Base-by-base conservation (phyloP, 2,888 invertebrate species). In the Lochmaea capreae region DNA sequence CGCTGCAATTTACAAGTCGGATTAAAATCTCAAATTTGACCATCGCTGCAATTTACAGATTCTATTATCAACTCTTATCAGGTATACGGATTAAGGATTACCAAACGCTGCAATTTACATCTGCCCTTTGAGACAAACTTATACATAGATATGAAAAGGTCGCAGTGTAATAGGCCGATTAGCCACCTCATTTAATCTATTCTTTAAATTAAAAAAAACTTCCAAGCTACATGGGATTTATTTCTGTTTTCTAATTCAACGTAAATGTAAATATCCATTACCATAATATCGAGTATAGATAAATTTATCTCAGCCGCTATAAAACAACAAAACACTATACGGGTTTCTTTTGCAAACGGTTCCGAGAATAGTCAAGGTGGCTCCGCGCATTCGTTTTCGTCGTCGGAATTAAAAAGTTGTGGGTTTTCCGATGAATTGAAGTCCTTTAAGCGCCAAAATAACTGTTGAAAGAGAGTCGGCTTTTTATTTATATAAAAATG, bases 361-460 rank as follows among this genome's bases (percentile, higher is more conserved):
- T 78, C 78, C 65, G 43, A 70, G 78, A 78, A 78, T 72, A 76
- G 71, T 71, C 77, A 74, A 76, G 77, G 75, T 77, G 77, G 75
- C 65, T 59, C 26, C 22, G 16, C 58, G 52, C 58, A 52, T 61
- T 68, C 39, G 61, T 62, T 67, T 59, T 65, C 65, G 67, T 76
- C 22, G 75, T 69, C 33, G 68, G 79, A 79, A 79, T 77, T 76
- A 72, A 74, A 71, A 77, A 70, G 75, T 79, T 75, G 79, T 79
- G 79, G 79, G 79, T 77, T 78, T 78, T 79, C 77, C 77, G 70
- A 72, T 74, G 75, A 78, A 77, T 72, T 76, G 77, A 77, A 78
- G 74, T 59, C 78, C 74, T 74, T 69, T 65, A 77, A 78, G 71
- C 72, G 77, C 77, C 73, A 59, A 73, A 33, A 74, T 71, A 74